Percentiles rank a stretch among this genome's conserved stretches.
phyloP scores from a whole-genome alignment of 2,888 invertebrate species.

The Xestia c-nigrum region DNA sequence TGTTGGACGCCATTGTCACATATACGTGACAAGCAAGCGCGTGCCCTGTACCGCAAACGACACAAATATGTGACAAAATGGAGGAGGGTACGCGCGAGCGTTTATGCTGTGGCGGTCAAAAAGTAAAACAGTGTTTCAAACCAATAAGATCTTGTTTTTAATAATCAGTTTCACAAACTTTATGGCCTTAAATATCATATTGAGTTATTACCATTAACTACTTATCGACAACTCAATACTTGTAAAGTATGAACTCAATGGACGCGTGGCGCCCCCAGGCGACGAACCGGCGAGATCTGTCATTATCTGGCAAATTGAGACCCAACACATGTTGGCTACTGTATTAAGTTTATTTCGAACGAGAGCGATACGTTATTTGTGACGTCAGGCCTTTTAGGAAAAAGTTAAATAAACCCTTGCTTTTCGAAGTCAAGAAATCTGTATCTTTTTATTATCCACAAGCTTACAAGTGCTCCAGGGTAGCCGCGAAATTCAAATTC shows the following conservation, averaged over 20 bases:
- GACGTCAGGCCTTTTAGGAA: background rate
- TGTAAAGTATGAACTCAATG: background rate
- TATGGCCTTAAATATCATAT: background rate
- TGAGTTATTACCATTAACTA: background rate
- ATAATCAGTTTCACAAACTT: too few species aligned
- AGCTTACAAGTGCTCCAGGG: too few species aligned
- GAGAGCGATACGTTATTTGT: background rate
- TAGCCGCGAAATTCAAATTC: too few species aligned
- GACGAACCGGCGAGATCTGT: background rate
- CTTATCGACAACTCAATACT: conserved; percentile 8
- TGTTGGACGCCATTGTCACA: too few species aligned
- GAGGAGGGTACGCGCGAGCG: too few species aligned
- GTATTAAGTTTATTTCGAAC: background rate
- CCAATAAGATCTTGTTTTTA: too few species aligned
- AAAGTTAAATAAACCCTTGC: background rate
- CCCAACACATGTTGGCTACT: conserved; percentile 8
- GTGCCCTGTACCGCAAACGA: too few species aligned
- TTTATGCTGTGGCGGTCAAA: too few species aligned
- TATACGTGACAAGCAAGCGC: too few species aligned
- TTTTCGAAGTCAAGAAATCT: background rate
- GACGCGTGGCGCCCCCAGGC: conserved; percentile 39
- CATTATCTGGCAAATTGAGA: conserved; percentile 39
- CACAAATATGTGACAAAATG: too few species aligned
- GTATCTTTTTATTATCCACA: background rate
- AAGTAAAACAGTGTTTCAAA: too few species aligned